Percentiles rank a stretch among this genome's conserved stretches.
Conservation (phyloP, 2,888 invertebrate genomes). For the Lordiphosa andalusiaca region DNA sequence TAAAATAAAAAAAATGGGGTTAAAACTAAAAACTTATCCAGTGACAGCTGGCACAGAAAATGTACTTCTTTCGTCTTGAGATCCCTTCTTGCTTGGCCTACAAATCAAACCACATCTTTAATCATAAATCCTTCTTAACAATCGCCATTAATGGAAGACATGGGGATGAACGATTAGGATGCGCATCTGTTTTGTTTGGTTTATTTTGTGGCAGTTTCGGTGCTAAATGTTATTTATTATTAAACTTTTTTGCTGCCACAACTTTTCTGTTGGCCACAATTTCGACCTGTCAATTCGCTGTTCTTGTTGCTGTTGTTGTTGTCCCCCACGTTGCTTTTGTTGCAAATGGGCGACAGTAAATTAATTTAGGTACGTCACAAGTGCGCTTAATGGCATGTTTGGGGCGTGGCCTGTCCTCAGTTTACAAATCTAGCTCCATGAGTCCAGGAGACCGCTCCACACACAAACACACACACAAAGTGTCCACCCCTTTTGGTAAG, state of each 20-base stretch:
- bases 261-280: constrained; percentile 42
- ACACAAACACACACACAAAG: constrained; percentile 6
- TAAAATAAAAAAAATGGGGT: too few relatives aligned
- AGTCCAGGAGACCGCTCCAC: constrained; percentile 1
- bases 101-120: neutral
- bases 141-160: constrained; percentile 21
- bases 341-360: constrained; percentile 63
- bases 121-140: constrained; percentile 32
- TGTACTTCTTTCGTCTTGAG: too few relatives aligned
- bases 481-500: constrained; percentile 41
- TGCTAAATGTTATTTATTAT: constrained; percentile 71
- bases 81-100: too few relatives aligned
- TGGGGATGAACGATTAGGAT: constrained; percentile 36
- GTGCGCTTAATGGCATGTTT: constrained; percentile 60
- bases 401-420: constrained; percentile 29
- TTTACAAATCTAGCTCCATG: constrained; percentile 39
- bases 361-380: constrained; percentile 69
- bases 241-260: constrained; percentile 55
- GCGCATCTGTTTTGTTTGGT: constrained; percentile 12
- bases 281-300: constrained; percentile 55
- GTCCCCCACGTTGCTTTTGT: constrained; percentile 6
- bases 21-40: too few relatives aligned
- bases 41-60: too few relatives aligned
- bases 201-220: constrained; percentile 22
- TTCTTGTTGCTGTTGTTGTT: constrained; percentile 27